Evolutionary conservation across 2,113 vertebrate species (phyloP).

Genomic region (Gavia stellata): DNA sequence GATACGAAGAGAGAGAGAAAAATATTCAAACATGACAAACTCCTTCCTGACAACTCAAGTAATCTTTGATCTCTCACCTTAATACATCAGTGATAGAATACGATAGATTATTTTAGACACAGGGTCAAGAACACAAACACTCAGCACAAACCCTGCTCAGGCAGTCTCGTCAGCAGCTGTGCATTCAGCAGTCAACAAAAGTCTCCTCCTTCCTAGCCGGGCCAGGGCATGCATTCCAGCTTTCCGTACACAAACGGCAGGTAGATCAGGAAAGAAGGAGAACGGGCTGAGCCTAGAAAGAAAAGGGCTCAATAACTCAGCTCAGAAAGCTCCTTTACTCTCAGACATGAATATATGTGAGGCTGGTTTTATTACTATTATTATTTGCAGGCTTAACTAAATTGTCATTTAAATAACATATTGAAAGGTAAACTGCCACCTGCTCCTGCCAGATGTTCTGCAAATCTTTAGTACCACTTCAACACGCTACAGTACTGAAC

Average conservation of each 20-base stretch:
- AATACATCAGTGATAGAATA: rapidly evolving
- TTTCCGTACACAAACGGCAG: background rate
- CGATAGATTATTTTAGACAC: rapidly evolving
- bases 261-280: background rate
- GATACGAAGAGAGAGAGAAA: background rate
- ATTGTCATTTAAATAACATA: slow-evolving; percentile 64
- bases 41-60: background rate
- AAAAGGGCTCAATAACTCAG: background rate
- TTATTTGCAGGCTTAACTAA: slow-evolving; percentile 62
- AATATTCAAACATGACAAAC: background rate
- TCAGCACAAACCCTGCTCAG: background rate
- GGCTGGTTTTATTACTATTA: slow-evolving; percentile 39
- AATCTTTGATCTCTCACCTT: background rate
- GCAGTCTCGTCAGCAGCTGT: background rate
- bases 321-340: background rate
- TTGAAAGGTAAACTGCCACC: slow-evolving; percentile 60
- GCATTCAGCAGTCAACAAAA: rapidly evolving
- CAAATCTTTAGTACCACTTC: slow-evolving; percentile 31
- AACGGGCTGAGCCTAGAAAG: background rate
- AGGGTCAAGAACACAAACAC: background rate
- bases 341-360: background rate
- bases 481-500: background rate
- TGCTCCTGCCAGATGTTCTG: slow-evolving; percentile 68
- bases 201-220: rapidly evolving
- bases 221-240: background rate